Base-by-base conservation (phyloP, 1,140 invertebrate species). In the Drosophila ananassae region DNA sequence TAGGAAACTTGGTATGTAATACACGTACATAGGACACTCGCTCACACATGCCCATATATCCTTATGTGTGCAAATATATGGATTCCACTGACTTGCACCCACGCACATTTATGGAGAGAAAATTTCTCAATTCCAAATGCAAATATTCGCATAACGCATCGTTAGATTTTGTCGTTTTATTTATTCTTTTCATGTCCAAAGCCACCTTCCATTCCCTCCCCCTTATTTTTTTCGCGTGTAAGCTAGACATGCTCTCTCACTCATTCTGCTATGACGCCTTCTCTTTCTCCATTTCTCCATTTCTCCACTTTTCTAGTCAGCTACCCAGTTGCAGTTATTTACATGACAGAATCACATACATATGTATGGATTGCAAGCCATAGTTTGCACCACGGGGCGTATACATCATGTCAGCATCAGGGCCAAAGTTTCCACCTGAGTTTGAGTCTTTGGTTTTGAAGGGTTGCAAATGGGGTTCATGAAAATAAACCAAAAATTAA, bases 121-220 rank as follows among this genome's bases (percentile, higher is more conserved):
- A 47, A 85, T 74, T 85, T 81, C 74, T 78, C 73, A 85, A 85
- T 87, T 87, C 81, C 82, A 55, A 78, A 87, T 87, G 82, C 82
- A 85, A 87, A 75, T 81, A 82, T 87, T 77, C 41, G 39, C 73
- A 62, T 59, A 84, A 77, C 73, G 81, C 81, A 80, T 77, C 68
- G 81, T 85, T 85, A 63, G 73, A 80, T 74, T 67, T 37, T 74
- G 69, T 63, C 71, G 37, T 72, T 71, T 51, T 66, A 53, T 74
- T 55, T 47, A 55, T 75, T 28, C 32, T 34, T 73, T 73, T 51
- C 41, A 44, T 44, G 13, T n/a, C 41, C 17, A 13, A 62, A 48
- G 62, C 37, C 53, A 56, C 37, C 52, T 34, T 4, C 5, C 30
- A 47, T 46, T 5, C 32, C 22, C 8, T 32, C 39, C 8, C 12